These are phyloP conservation scores for Trogon surrucura DNA, from an alignment of 2,113 vertebrate species.

Conservation along the genomic window DNA sequence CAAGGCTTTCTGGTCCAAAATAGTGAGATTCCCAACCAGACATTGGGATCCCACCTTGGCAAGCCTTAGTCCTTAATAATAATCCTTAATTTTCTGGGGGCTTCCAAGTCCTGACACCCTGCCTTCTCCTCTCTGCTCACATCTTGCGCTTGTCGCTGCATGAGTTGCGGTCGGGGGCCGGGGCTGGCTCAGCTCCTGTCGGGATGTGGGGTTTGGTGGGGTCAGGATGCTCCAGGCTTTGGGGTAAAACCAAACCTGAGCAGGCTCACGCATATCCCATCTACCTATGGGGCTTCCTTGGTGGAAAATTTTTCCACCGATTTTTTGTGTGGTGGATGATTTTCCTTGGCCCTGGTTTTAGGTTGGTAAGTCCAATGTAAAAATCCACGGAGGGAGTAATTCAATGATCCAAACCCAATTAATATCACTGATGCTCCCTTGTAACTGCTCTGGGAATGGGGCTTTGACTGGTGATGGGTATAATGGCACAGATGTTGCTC, in stretches of 20 bases:
- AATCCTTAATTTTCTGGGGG: not conserved
- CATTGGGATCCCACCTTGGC: not conserved
- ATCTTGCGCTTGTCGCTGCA: not conserved
- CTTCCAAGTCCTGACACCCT: not conserved
- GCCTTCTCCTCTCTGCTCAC: not conserved
- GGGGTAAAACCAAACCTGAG: not conserved
- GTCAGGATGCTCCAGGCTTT: not conserved
- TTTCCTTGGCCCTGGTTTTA: not conserved
- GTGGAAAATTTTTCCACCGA: not conserved
- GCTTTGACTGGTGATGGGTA: not conserved
- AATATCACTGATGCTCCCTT: not conserved
- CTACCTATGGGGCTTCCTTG: not conserved
- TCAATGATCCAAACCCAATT: not conserved
- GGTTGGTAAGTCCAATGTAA: not conserved
- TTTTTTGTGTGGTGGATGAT: not conserved
- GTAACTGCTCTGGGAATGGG: not conserved
- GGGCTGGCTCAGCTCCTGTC: not conserved
- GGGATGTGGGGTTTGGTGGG: not conserved
- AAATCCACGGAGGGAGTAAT: not conserved
- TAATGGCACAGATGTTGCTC: not conserved
- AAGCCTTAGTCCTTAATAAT: not conserved
- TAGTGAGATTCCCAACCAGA: not conserved
- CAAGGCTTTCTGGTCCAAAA: not conserved
- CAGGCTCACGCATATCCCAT: not conserved
- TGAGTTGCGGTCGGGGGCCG: rapidly evolving